phyloP scores from a whole-genome alignment of 1,140 invertebrate species.

The Drosophila murphyi region DNA sequence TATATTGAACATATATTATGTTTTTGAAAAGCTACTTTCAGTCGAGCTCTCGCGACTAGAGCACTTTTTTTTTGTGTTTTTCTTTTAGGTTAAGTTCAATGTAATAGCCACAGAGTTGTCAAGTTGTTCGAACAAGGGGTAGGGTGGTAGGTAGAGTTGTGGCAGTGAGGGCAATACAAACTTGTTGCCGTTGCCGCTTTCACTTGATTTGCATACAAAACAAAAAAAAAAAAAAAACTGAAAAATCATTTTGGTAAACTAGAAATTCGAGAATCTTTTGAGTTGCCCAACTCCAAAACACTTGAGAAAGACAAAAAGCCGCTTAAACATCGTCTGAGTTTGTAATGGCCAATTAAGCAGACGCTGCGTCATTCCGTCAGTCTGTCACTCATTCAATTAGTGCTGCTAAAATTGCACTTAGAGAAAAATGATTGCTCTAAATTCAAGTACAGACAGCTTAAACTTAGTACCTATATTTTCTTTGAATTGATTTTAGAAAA shows the following conservation, averaged over 20 bases:
- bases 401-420: constrained; percentile 24
- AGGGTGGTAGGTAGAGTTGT: not conserved
- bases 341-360: constrained; percentile 79
- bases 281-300: constrained; percentile 4
- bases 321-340: constrained; percentile 29
- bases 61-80: constrained; percentile 1
- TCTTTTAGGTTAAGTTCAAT: constrained; percentile 47
- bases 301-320: constrained; percentile 60
- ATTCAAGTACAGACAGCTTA: no score
- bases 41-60: not conserved
- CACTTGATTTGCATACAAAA: constrained; percentile 77
- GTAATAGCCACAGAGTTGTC: constrained; percentile 21
- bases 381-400: constrained; percentile 37
- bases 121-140: constrained; percentile 1
- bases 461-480: no score
- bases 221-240: constrained; percentile 21
- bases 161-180: constrained; percentile 9
- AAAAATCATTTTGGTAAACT: constrained; percentile 69
- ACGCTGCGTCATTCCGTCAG: constrained; percentile 55
- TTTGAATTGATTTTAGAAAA: no score
- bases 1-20: no score
- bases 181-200: constrained; percentile 65
- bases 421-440: not conserved
- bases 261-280: constrained; percentile 60
- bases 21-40: no score